A percentile compares a stretch with the other conserved stretches of the same genome.
Conservation (phyloP, 2,888 invertebrate species). For the Patella caerulea region DNA sequence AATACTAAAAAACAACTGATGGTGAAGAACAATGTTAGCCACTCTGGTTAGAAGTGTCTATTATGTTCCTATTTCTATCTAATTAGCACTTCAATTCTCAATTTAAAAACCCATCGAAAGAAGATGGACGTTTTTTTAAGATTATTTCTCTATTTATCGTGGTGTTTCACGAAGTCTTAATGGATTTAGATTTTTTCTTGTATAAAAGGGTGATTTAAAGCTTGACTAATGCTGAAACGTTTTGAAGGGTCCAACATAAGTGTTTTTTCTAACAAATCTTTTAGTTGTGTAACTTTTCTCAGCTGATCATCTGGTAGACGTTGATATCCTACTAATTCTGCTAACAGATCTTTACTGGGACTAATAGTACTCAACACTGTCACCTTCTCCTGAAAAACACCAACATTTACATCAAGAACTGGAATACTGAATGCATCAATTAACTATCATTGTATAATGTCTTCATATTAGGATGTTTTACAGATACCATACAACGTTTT, state of each 20-base stretch:
- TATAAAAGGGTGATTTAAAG: constrained; percentile 94
- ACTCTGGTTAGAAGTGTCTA: too few species aligned
- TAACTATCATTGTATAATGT: too few species aligned
- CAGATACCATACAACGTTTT: too few species aligned
- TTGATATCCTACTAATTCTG: constrained; percentile 90
- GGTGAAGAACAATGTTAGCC: too few species aligned
- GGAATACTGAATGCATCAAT: too few species aligned
- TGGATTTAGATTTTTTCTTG: constrained; percentile 77
- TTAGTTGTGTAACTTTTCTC: constrained; percentile 91
- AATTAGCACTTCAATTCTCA: too few species aligned
- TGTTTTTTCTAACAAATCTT: constrained; percentile 92
- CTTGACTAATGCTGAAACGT: constrained; percentile 93
- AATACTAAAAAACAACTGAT: too few species aligned
- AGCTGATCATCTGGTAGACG: constrained; percentile 89
- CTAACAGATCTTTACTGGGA: constrained; percentile 86
- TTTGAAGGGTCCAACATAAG: constrained; percentile 93
- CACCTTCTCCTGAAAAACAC: constrained; percentile 88
- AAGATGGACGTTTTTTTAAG: too few species aligned
- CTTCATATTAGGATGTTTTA: too few species aligned
- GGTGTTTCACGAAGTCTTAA: background rate
- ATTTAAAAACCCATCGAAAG: too few species aligned
- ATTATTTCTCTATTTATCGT: too few species aligned
- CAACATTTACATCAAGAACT: background rate
- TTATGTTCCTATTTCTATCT: too few species aligned
- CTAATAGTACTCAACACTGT: constrained; percentile 90